Base-by-base conservation (phyloP, 1,140 invertebrate genomes). In the Drosophila rufa region DNA sequence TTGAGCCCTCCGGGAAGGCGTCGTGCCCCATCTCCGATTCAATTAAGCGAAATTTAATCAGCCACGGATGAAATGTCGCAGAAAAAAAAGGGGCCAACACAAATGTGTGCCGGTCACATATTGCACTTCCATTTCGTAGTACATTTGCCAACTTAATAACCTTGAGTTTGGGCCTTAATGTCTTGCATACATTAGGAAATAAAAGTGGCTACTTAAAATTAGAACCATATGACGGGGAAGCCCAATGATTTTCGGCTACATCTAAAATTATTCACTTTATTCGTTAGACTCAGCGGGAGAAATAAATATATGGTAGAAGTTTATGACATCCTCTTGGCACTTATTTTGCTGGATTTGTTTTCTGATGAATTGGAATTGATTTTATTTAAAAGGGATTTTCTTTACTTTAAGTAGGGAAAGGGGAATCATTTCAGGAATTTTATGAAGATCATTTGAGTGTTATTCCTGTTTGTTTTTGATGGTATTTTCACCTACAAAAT, bases 1-100 rank as follows among this genome's bases (percentile, higher is more conserved):
- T 69, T 67, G 42, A 73, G 69, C 15, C 51, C 56, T 55, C 38
- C 58, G 12, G 30, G 47, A 12, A 11, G 40, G 36, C 22, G 17
- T 48, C 40, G 14, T 12, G 6, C 14, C 36, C 48, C 50, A 33
- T 51, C 40, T 40, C 46, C 57, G 38, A 50, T 30, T 30, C 66
- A 36, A 76, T 80, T 64, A 81, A 62, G 55, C 70, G 61, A 78
- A 71, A 87, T 75, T 78, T 80, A 87, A 89, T 77, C 84, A 87
- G 75, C 61, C 40, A 42, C 19, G 36, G 27, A 60, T 45, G 56
- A 77, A 77, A 76, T 67, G 73, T 60, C 55, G 15, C 36, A 56
- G 19, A 69, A 78, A 51, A 38, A 19, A 46, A 30, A 48, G 55
- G 22, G 60, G 22, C 25, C 38, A 55, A 33, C 56, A 33, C 56